Conservation (phyloP, 2,113 vertebrate species). For the Crocuta crocuta region DNA sequence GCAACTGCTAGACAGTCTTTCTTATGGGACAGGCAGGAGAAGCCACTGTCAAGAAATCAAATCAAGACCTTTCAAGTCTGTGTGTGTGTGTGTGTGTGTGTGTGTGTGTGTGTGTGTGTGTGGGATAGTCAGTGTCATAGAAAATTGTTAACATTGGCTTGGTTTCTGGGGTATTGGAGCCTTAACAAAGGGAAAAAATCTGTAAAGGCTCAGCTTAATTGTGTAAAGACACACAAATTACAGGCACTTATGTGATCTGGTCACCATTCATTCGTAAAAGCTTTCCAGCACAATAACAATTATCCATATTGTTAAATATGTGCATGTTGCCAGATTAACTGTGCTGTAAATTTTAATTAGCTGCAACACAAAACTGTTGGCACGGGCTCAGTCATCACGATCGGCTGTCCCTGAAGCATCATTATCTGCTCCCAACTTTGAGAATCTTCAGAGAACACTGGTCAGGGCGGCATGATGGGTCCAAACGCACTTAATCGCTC, state of each 20-base stretch:
- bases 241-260: slow-evolving; percentile 70
- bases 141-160: slow-evolving; percentile 77
- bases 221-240: slow-evolving; percentile 74
- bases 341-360: slow-evolving; percentile 78
- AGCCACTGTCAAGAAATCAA: background rate
- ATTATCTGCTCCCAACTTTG: slow-evolving; percentile 43
- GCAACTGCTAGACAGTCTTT: background rate
- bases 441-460: background rate
- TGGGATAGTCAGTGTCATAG: slow-evolving; percentile 64
- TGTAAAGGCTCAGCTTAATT: slow-evolving; percentile 75
- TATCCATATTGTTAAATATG: slow-evolving; percentile 78
- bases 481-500: background rate
- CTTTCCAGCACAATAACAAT: slow-evolving; percentile 65
- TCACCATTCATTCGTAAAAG: slow-evolving; percentile 69
- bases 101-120: background rate
- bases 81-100: background rate
- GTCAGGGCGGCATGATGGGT: background rate
- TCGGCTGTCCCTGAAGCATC: slow-evolving; percentile 20
- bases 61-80: background rate
- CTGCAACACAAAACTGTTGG: slow-evolving; percentile 63
- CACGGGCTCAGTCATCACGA: slow-evolving; percentile 44
- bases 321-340: slow-evolving; percentile 73
- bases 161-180: slow-evolving; percentile 59
- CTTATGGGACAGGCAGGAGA: background rate
- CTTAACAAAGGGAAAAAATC: slow-evolving; percentile 69